phyloP scores from a whole-genome alignment of 2,113 vertebrate genomes.

The Melanostigma gelatinosum region DNA sequence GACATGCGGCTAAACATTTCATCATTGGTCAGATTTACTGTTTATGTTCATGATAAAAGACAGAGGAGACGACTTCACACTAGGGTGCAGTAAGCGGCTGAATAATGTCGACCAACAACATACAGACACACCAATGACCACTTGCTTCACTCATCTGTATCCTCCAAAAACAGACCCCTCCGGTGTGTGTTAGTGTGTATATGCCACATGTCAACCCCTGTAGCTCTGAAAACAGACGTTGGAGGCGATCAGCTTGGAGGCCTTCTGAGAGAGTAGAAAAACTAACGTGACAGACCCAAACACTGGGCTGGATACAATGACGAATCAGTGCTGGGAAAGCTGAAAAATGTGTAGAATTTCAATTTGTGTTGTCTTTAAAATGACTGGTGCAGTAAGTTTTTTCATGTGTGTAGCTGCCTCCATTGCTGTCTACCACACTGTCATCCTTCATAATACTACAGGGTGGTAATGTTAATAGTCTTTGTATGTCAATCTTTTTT shows the following conservation, averaged over 20 bases:
- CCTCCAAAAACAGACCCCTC: conserved; percentile 31
- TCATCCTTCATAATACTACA: not conserved
- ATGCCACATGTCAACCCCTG: conserved; percentile 45
- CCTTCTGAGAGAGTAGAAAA: conserved; percentile 29
- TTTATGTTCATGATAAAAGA: conserved; percentile 47
- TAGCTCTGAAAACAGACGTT: conserved; percentile 56
- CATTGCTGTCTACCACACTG: not conserved
- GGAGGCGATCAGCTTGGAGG: conserved; percentile 38
- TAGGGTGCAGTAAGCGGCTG: conserved; percentile 30
- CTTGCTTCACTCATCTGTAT: conserved; percentile 25
- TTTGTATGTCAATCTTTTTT: too few species aligned
- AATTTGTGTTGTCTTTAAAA: not conserved
- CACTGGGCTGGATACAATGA: conserved; percentile 33
- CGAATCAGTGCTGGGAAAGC: conserved; percentile 16
- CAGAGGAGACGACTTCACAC: conserved; percentile 32
- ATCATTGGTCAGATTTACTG: too few species aligned
- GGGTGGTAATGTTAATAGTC: not conserved
- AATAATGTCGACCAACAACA: conserved; percentile 21
- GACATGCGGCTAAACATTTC: too few species aligned
- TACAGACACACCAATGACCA: conserved; percentile 19
- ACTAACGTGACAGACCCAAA: conserved; percentile 44
- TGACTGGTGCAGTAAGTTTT: not conserved
- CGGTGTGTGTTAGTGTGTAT: conserved; percentile 46
- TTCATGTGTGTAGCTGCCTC: not conserved
- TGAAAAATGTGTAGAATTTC: not conserved